These are phyloP conservation scores for Drosophila santomea DNA, from an alignment of 1,140 invertebrate genomes.

Conservation along the genomic window DNA sequence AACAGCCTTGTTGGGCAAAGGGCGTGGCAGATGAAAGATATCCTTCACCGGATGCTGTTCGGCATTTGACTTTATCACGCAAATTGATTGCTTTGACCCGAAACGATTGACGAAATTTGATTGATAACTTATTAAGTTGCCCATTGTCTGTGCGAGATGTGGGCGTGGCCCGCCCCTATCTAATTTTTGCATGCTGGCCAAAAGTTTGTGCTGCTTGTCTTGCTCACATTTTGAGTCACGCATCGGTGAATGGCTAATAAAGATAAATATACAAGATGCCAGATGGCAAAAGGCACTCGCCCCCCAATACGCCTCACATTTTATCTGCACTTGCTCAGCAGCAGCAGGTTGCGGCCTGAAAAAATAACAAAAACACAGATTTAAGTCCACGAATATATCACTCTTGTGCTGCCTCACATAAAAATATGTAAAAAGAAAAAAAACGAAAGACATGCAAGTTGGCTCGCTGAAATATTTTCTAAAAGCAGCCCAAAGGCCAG, in stretches of 20 bases:
- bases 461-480: conserved; percentile 18
- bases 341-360: conserved; percentile 20
- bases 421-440: conserved; percentile 19
- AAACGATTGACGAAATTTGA: conserved; percentile 75
- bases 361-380: conserved; percentile 19
- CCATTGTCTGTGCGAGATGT: conserved; percentile 34
- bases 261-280: conserved; percentile 68
- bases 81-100: conserved; percentile 79
- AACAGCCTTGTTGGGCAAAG: background rate
- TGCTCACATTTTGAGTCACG: conserved; percentile 55
- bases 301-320: background rate
- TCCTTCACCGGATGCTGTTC: conserved; percentile 41
- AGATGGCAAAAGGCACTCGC: conserved; percentile 10
- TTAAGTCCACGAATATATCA: conserved; percentile 49
- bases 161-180: conserved; percentile 30
- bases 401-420: conserved; percentile 34
- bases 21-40: conserved; percentile 22
- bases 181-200: conserved; percentile 65
- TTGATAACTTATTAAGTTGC: conserved; percentile 81
- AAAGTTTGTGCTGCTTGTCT: conserved; percentile 51
- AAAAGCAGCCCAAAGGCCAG: conserved; percentile 45
- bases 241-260: conserved; percentile 79
- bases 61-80: conserved; percentile 75
- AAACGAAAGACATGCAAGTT: conserved; percentile 27
- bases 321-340: conserved; percentile 39